phyloP scores from a whole-genome alignment of 2,888 invertebrate genomes.

The Eilema depressum region DNA sequence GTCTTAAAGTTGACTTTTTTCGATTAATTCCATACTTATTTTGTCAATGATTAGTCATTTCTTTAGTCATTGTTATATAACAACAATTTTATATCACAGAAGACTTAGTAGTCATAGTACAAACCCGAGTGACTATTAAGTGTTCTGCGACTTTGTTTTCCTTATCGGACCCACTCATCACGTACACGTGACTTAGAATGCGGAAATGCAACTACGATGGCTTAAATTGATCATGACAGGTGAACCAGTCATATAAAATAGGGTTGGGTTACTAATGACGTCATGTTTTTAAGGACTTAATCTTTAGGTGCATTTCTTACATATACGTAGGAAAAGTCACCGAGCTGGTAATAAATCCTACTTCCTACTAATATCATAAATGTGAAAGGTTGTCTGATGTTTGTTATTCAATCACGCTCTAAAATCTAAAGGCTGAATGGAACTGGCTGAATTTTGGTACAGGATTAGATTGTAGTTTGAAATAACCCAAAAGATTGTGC shows the following conservation, averaged over 20 bases:
- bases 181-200: conserved; percentile 31
- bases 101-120: neutral
- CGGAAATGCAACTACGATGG: conserved; percentile 25
- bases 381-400: too few species aligned
- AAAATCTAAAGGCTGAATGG: too few species aligned
- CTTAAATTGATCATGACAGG: neutral
- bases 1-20: too few species aligned
- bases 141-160: conserved; percentile 4
- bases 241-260: neutral
- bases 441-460: too few species aligned
- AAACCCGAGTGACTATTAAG: neutral
- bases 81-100: neutral
- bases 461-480: too few species aligned
- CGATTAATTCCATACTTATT: neutral
- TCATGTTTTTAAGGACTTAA: neutral
- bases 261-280: neutral
- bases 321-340: neutral
- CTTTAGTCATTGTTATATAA: neutral
- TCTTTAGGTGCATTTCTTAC: neutral
- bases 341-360: too few species aligned
- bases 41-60: neutral
- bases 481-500: too few species aligned
- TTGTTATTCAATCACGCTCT: too few species aligned
- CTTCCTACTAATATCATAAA: too few species aligned
- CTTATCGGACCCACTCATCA: conserved; percentile 17